These are phyloP conservation scores for Phrynosoma blainvillii DNA, from an alignment of 2,113 vertebrate species.

Conservation along the genomic window DNA sequence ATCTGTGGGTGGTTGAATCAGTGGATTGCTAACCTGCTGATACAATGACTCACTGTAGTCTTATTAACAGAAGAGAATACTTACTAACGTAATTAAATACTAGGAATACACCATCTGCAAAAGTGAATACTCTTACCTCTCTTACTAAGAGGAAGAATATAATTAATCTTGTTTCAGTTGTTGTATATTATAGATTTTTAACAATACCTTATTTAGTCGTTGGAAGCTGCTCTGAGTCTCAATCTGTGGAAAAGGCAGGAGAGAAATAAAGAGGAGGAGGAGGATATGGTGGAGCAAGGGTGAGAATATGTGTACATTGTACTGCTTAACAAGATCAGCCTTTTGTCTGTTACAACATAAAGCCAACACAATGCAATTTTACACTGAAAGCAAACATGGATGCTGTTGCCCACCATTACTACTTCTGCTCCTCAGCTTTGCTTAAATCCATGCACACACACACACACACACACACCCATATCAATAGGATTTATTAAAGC, in stretches of 20 bases:
- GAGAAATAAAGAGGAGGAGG: no score
- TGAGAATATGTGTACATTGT: neutral
- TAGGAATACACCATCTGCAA: neutral
- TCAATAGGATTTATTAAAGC: neutral
- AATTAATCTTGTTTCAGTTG: no score
- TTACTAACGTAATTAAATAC: no score
- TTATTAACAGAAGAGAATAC: no score
- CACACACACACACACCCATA: no score
- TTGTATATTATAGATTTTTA: no score
- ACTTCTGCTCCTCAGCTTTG: neutral
- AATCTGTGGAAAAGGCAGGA: neutral
- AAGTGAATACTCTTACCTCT: neutral
- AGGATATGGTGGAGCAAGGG: neutral
- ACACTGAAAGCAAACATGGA: neutral
- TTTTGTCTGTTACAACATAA: neutral
- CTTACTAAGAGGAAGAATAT: no score
- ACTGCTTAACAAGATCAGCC: neutral
- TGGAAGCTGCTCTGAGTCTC: neutral
- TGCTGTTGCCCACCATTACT: neutral
- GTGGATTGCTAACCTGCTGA: no score
- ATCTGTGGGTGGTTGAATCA: no score
- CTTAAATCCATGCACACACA: no score
- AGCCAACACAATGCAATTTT: neutral
- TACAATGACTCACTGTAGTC: no score
- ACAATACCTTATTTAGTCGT: no score